Percentiles rank a stretch among this genome's conserved stretches.
phyloP scores from a whole-genome alignment of 2,113 vertebrate species.

The Oceanites oceanicus region DNA sequence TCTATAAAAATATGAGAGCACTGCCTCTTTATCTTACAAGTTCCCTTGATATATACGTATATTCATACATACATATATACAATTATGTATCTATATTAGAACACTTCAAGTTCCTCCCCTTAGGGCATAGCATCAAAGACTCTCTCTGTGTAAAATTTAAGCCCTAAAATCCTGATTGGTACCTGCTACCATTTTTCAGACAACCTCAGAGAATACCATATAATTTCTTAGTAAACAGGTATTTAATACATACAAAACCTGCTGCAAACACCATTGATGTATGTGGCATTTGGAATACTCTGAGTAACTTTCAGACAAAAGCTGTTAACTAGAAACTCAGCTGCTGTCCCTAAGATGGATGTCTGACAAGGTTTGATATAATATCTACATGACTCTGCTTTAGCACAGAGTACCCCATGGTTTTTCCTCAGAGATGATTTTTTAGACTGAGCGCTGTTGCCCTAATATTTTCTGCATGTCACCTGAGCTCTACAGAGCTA shows the following conservation, averaged over 20 bases:
- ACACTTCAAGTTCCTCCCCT: background rate
- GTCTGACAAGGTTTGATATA: background rate
- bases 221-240: background rate
- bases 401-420: rapidly evolving
- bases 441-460: background rate
- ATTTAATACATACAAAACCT: background rate
- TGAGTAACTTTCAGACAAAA: background rate
- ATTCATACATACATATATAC: background rate
- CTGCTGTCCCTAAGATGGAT: background rate
- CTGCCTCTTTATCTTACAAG: background rate
- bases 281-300: background rate
- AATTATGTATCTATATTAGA: background rate
- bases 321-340: background rate
- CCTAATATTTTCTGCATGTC: background rate
- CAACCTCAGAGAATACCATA: background rate
- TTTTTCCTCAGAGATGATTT: background rate
- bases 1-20: background rate
- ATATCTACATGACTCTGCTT: background rate
- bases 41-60: background rate
- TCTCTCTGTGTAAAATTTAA: background rate
- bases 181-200: background rate
- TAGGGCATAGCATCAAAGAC: background rate
- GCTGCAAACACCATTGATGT: background rate
- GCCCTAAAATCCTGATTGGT: background rate
- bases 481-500: background rate